Base-by-base conservation (phyloP, 2,888 invertebrate genomes). In the Drosophila atripex region DNA sequence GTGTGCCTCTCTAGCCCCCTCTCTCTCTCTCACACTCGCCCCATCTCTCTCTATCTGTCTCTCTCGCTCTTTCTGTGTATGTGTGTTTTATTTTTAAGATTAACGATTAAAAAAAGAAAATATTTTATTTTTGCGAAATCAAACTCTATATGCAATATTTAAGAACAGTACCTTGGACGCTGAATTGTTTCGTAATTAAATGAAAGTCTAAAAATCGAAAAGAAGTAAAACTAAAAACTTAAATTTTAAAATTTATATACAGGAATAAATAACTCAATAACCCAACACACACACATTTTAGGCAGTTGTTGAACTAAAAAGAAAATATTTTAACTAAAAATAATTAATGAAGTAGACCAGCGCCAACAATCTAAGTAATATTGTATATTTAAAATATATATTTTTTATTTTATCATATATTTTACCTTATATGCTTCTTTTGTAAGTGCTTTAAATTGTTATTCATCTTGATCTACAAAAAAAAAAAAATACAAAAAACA, bases 381-480 rank as follows among this genome's bases (percentile, higher is more conserved):
- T 41, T 41, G 23, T 57, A 55, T 64, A 38, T 53, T 51, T 45
- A 43, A 30, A 43, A 41, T 45, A 63, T 77, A 57, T 56, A 51
- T 79, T 64, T 55, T 56, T 59, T 58, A 54, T 43, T 56, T 77
- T 54, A 54, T 64, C 41, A 39, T 35, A 35, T 66, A 66, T 49
- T 70, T 68, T 66, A 64, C 45, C 28, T 21, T 43, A 43, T 58
- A 74, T 69, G 73, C 65, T 78, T 61, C 9, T 77, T 79, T 76
- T 76, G 51, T 78, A 70, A 82, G 79, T 73, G 79, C 73, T 85
- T 85, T 73, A 82, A 83, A 77, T 74, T 86, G 78, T 87, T 87
- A 85, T 85, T 75, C 55, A 80, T 77, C 72, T 77, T 84, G 64
- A 66, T 70, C 73, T 72, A 46, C 39, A 35, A 35, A 39, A 49